A percentile compares a stretch with the other conserved stretches of the same genome.
Conservation (phyloP, 2,113 vertebrate genomes). For the Sylvilagus bachmani region DNA sequence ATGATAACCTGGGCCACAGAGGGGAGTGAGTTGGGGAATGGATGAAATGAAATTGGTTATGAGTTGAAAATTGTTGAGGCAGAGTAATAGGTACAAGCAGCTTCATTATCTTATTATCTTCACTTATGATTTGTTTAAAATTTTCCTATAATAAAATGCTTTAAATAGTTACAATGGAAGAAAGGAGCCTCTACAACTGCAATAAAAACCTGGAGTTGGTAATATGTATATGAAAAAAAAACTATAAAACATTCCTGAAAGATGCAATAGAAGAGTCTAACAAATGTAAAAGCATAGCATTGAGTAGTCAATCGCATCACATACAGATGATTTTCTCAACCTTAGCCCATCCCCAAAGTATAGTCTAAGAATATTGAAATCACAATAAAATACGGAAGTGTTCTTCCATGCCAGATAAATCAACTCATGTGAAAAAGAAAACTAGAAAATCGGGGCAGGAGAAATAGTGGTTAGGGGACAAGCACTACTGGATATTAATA, state of each 20-base stretch:
- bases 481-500: background rate
- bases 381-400: background rate
- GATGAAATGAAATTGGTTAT: background rate
- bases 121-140: background rate
- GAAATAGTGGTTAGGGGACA: background rate
- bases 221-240: background rate
- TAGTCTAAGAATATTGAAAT: constrained; percentile 8
- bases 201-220: background rate
- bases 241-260: background rate
- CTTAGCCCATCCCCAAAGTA: background rate
- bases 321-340: background rate
- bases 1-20: background rate
- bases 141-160: constrained; percentile 20
- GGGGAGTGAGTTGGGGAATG: background rate
- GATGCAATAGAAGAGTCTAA: background rate
- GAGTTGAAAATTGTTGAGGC: background rate
- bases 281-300: background rate
- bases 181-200: background rate
- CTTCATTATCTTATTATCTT: background rate
- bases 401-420: constrained; percentile 7
- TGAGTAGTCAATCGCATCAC: background rate
- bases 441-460: background rate
- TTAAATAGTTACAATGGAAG: constrained; percentile 34
- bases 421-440: constrained; percentile 9
- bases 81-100: background rate